These are phyloP conservation scores for Leptarthrus brevirostris DNA, from an alignment of 2,888 invertebrate species.

Conservation along the genomic window DNA sequence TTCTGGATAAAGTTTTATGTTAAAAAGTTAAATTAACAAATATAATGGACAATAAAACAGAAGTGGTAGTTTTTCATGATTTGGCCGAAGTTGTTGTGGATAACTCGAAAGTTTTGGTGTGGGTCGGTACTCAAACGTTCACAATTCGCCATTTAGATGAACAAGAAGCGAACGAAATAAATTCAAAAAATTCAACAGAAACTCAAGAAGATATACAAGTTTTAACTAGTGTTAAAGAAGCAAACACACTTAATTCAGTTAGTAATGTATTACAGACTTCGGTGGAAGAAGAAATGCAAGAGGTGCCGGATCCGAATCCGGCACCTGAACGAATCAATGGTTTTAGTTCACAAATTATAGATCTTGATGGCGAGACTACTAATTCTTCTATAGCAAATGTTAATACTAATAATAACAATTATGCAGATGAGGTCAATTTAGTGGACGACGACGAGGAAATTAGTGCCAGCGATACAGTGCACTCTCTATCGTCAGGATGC, in stretches of 20 bases:
- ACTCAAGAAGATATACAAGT: neutral
- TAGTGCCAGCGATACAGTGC: neutral
- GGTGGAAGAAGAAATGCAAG: neutral
- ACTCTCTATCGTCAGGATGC: neutral
- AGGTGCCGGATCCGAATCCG: neutral
- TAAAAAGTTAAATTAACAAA: neutral
- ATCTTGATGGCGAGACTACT: neutral
- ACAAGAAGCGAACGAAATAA: neutral
- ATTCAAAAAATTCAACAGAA: neutral
- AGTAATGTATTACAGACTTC: neutral
- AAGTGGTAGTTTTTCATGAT: conserved; percentile 50
- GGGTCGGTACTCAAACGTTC: conserved; percentile 50
- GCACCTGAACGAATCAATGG: neutral
- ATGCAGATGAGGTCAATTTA: neutral
- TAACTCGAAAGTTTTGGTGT: conserved; percentile 24
- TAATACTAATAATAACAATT: neutral
- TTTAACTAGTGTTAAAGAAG: neutral
- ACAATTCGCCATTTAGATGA: conserved; percentile 52
- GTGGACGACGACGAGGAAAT: neutral
- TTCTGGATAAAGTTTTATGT: neutral
- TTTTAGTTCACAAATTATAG: too few species aligned
- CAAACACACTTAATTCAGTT: too few species aligned
- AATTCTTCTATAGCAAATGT: neutral
- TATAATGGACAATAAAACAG: conserved; percentile 44
- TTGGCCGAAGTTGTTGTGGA: conserved; percentile 25